Evolutionary conservation across 2,113 vertebrate species (phyloP), one percentile per base, ranked within the genome.

Genomic region (Crotalus horridus): DNA sequence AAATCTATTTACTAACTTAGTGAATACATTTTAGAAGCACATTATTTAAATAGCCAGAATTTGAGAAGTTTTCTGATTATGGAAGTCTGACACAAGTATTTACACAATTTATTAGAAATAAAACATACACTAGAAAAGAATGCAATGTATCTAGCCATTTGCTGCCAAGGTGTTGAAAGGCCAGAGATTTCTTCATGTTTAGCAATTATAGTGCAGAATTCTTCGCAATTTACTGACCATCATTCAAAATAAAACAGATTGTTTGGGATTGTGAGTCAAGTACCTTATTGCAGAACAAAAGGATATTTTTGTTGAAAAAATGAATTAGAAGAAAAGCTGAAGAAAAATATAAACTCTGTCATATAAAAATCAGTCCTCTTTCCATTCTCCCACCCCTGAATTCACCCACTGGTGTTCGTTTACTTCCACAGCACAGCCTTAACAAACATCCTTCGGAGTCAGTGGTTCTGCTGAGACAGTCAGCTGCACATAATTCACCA

Each of bases 401-500:
- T 92, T 90, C 69, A 55, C 89, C 51, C 21, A 54, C 55, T 61
- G 55, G 0, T 93, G 95, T 90, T 95, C 97, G 96, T 97, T 96
- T 97, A 96, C 89, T 95, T 94, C 93, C 91, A 81, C 58, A 85
- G 95, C 94, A 93, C 93, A 90, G 93, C 94, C 95, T 94, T 94
- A 96, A 93, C 96, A 97, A 93, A 93, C 96, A 97, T 59, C 93
- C 96, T 87, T 33, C 81, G 86, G 94, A 95, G 97, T 97, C 98
- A 98, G 98, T 98, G 98, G 98, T 98, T 99, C 94, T 97, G 98
- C 97, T 96, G 97, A 97, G 96, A 97, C 97, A 98, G 97, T 97
- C 97, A 97, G 97, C 97, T 97, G 98, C 97, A 98, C 98, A 97
- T 96, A 93, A 96, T 89, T 97, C 96, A 97, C 98, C 98, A 98